Base-by-base conservation (phyloP, 2,113 vertebrate species). In the Podarcis raffonei region DNA sequence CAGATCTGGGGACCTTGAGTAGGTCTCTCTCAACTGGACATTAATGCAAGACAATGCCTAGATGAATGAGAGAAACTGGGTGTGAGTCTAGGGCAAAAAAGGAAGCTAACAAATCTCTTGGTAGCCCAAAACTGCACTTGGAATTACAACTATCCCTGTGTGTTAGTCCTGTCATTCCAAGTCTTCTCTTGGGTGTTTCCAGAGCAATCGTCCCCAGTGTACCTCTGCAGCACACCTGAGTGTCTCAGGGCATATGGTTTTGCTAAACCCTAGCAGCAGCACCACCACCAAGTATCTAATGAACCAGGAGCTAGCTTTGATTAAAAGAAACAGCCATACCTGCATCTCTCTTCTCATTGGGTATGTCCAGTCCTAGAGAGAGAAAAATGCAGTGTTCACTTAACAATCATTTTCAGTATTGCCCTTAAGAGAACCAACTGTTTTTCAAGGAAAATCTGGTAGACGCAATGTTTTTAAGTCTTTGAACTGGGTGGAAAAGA, bases 341-440 rank as follows among this genome's bases (percentile, higher is more conserved):
- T 99, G 99, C 99, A 99, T 99, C 85, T 99, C 99, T 95, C 99
- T 96, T 95, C 99, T 98, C 99, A 99, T 99, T 84, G 98, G 98
- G 95, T 99, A 99, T 85, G 98, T 98, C 99, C 99, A 99, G 94
- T 99, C 99, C 99, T 99, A 90, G 75, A 94, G 72, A 85, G 30
- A 89, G 89, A 37, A 84, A 74, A 74, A 74, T 18, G 72, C 18
- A 0, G 57, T 57, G 87, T 89, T 0, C 3, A 79, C 5, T 89
- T 0, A 68, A 20, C 71, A 89, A 65, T 0, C 48, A 32, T 68
- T 84, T 83, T 86, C 89, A 71, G 15, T 90, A 78, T 25, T 59
- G n/a, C n/a, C 22, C 32, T 75, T 85, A 37, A 35, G 59, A 35
- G 11, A 13, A 84, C 6, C 48, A 85, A 12, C 30, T 35, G 74